Percentiles rank a stretch among this genome's conserved stretches.
phyloP scores from a whole-genome alignment of 2,113 vertebrate genomes.

The Diadophis punctatus region DNA sequence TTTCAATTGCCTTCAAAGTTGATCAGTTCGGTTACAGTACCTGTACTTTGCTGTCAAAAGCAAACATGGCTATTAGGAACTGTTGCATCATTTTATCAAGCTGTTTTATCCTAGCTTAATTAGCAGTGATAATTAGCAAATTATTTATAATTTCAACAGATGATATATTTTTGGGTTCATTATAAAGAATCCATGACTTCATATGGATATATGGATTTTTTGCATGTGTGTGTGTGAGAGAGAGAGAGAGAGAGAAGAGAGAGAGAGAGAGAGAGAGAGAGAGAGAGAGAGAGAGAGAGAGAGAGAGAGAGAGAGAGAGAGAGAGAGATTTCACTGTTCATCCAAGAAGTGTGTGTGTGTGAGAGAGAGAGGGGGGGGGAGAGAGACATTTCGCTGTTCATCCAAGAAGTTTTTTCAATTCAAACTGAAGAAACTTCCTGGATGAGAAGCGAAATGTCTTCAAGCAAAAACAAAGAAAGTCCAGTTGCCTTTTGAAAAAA shows the following conservation, averaged over 20 bases:
- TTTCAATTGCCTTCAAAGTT: neutral
- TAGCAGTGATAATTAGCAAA: neutral
- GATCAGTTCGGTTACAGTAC: neutral
- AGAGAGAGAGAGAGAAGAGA: no score
- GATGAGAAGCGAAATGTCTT: neutral
- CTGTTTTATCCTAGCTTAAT: neutral
- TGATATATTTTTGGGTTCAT: neutral
- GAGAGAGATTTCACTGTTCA: no score
- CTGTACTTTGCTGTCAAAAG: neutral
- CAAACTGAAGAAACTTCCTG: neutral
- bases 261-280: no score
- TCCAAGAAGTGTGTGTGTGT: no score
- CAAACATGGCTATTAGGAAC: neutral
- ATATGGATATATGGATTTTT: no score
- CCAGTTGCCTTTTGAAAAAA: neutral
- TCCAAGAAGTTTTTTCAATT: neutral
- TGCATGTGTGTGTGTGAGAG: no score
- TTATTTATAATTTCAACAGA: neutral
- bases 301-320: no score
- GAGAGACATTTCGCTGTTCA: no score
- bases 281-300: no score
- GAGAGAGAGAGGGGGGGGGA: no score
- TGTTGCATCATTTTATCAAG: neutral
- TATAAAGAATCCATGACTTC: neutral
- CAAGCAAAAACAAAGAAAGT: neutral